Evolutionary conservation across 2,888 invertebrate genomes (phyloP).

Genomic region (Xylophagus ater): DNA sequence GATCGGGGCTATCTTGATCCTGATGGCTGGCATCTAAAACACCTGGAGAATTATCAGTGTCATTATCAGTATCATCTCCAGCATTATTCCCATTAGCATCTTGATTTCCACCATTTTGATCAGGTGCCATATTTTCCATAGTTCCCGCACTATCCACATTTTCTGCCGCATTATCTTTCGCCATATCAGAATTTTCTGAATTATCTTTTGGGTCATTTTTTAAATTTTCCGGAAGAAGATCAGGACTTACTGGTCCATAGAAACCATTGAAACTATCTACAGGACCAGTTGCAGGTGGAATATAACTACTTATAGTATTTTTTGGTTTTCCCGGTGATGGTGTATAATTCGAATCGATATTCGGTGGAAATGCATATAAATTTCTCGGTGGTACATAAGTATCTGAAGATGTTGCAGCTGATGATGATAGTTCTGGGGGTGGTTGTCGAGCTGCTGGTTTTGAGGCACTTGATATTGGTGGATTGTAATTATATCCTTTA

Average conservation of each 20-base stretch:
- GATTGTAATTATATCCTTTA: slow-evolving; percentile 22
- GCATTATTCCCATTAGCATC: slow-evolving; percentile 4
- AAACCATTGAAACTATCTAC: slow-evolving; percentile 20
- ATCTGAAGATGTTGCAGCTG: not conserved
- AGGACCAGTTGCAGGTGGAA: slow-evolving; percentile 32
- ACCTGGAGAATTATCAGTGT: not conserved
- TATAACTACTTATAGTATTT: slow-evolving; percentile 29
- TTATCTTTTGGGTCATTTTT: not conserved
- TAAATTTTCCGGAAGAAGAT: slow-evolving; percentile 19
- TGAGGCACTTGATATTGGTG: slow-evolving; percentile 1
- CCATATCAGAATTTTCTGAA: too few species aligned
- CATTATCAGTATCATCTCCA: slow-evolving; percentile 5
- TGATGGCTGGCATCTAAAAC: not conserved
- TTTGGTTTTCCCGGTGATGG: slow-evolving; percentile 25
- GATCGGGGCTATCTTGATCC: slow-evolving; percentile 1
- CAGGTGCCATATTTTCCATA: not conserved
- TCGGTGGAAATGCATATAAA: slow-evolving; percentile 35
- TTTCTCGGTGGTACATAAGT: slow-evolving; percentile 21
- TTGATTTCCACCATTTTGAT: slow-evolving; percentile 1
- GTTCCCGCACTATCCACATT: not conserved
- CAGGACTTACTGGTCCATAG: slow-evolving; percentile 23
- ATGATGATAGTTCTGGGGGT: not conserved
- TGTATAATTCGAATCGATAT: slow-evolving; percentile 31
- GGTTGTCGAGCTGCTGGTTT: not conserved
- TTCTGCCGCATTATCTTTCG: not conserved